These are phyloP conservation scores for Rotaria macrura DNA, from an alignment of 2,888 invertebrate species.

Conservation along the genomic window DNA sequence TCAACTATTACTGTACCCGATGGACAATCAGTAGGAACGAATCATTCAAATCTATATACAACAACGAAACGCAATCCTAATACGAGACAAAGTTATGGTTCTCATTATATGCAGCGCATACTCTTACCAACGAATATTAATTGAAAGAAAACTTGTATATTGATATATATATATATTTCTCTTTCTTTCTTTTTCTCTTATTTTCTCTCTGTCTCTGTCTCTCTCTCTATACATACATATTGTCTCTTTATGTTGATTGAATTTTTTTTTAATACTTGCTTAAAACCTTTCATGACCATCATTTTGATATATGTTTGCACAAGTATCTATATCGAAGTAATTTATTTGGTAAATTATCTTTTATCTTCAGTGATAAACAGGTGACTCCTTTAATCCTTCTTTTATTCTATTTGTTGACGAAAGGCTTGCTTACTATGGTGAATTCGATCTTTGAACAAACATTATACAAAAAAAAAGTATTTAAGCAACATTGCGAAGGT, in stretches of 20 bases:
- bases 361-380: not conserved
- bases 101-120: not conserved
- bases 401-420: not conserved
- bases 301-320: not conserved
- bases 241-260: not conserved
- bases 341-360: not conserved
- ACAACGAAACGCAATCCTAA: not conserved
- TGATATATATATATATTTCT: not conserved
- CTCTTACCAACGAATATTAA: not conserved
- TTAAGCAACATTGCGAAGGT: not conserved
- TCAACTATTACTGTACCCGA: not conserved
- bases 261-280: not conserved
- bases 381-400: not conserved
- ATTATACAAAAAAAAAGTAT: too few species aligned
- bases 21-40: not conserved
- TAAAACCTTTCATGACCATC: not conserved
- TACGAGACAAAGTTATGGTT: constrained; percentile 2
- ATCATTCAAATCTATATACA: not conserved
- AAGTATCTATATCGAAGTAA: not conserved
- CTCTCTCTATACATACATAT: too few species aligned
- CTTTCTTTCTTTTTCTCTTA: not conserved
- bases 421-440: not conserved
- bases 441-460: not conserved
- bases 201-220: too few species aligned
- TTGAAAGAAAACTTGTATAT: not conserved